These are phyloP conservation scores for Chelon labrosus DNA, from an alignment of 2,797 vertebrate species.

Conservation along the genomic window DNA sequence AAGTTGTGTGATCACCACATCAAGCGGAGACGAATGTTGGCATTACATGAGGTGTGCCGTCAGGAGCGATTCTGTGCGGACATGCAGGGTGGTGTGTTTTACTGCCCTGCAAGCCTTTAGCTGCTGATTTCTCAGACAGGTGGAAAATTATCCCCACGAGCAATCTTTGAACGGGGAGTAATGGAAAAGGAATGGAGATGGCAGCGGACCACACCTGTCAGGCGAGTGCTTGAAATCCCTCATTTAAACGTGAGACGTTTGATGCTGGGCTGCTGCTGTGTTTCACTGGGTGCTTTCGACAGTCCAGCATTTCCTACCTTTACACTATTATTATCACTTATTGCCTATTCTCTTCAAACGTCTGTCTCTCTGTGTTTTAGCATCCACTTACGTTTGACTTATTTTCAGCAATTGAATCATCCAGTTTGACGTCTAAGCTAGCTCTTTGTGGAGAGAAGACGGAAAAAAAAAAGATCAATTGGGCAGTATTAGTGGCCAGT, in stretches of 20 bases:
- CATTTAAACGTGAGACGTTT: constrained; percentile 26
- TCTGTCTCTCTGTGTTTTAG: neutral
- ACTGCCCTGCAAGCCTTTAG: constrained; percentile 34
- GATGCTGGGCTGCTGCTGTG: neutral
- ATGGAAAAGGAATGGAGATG: constrained; percentile 46
- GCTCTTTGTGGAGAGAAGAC: neutral
- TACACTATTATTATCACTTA: neutral
- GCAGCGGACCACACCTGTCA: constrained; percentile 35
- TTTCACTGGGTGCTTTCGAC: constrained; percentile 7
- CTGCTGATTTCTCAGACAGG: constrained; percentile 60
- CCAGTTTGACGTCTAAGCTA: constrained; percentile 12
- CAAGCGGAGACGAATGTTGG: constrained; percentile 20
- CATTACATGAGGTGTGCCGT: neutral
- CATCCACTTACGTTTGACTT: neutral
- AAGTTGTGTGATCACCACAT: constrained; percentile 34
- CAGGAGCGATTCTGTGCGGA: constrained; percentile 26
- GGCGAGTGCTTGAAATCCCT: constrained; percentile 20
- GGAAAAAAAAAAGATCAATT: neutral
- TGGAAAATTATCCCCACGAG: constrained; percentile 72
- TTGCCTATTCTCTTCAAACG: constrained; percentile 12
- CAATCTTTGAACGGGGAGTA: constrained; percentile 51
- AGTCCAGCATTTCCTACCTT: neutral
- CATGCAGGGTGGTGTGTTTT: constrained; percentile 35
- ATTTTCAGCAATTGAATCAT: constrained; percentile 20
- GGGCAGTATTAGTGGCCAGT: constrained; percentile 2